Conservation (phyloP, 2,888 invertebrate species). For the Calliopum simillimum region DNA sequence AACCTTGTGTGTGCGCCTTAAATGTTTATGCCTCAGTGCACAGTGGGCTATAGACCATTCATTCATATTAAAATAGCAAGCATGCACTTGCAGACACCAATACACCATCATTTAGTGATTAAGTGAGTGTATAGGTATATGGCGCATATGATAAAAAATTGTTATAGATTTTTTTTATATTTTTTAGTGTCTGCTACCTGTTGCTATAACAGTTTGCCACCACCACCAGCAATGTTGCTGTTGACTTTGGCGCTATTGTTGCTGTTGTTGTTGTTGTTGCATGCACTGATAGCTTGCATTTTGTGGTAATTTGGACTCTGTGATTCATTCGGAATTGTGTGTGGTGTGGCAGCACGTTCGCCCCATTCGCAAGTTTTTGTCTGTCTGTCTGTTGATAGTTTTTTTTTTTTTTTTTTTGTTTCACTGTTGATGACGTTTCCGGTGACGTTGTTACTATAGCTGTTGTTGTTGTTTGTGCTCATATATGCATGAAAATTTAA, state of each 20-base stretch:
- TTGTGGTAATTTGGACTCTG: conserved; percentile 28
- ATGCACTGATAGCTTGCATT: conserved; percentile 30
- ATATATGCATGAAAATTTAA: conserved; percentile 19
- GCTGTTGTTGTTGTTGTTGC: conserved; percentile 10
- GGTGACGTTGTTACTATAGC: not conserved
- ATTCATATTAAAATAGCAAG: not conserved
- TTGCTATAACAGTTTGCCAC: not conserved
- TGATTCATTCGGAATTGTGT: conserved; percentile 1
- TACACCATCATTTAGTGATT: not conserved
- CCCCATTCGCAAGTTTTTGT: not conserved
- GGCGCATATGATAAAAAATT: not conserved
- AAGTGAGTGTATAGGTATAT: not conserved
- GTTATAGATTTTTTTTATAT: not conserved
- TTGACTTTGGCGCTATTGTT: conserved; percentile 1
- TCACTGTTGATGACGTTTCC: conserved; percentile 13
- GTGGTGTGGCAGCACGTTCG: not conserved
- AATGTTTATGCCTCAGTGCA: conserved; percentile 5
- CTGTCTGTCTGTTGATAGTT: not conserved
- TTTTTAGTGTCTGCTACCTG: not conserved
- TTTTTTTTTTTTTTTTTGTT: too few species aligned
- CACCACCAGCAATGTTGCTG: not conserved
- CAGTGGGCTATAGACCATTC: conserved; percentile 6
- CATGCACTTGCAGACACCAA: not conserved
- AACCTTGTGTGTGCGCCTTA: conserved; percentile 15
- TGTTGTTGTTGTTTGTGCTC: conserved; percentile 11